Conservation (phyloP, 2,888 invertebrate species). For the Leptopilina myrica region DNA sequence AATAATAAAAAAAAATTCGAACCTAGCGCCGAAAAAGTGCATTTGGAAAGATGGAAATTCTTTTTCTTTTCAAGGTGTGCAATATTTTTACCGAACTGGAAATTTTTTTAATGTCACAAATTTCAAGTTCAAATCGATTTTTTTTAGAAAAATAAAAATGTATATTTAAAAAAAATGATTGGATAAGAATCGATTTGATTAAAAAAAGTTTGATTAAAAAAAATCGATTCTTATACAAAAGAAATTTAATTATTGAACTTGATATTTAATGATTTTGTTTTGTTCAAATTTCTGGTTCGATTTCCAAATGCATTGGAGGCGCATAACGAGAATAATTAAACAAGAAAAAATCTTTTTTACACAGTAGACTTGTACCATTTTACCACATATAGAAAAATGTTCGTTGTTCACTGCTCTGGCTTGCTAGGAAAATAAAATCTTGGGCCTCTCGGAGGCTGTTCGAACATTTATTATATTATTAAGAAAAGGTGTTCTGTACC, state of each 20-base stretch:
- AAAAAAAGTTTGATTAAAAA: constrained; percentile 44
- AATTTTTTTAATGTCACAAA: not conserved
- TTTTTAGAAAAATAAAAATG: too few species aligned
- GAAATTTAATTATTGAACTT: constrained; percentile 1
- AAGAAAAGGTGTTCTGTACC: constrained; percentile 42
- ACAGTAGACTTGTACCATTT: constrained; percentile 69
- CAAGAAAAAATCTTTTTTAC: constrained; percentile 64
- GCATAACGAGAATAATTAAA: constrained; percentile 40
- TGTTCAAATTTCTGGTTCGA: not conserved
- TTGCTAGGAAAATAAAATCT: constrained; percentile 66
- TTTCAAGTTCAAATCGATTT: too few species aligned
- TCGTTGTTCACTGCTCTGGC: constrained; percentile 73
- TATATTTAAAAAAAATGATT: too few species aligned
- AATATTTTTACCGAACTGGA: constrained; percentile 20
- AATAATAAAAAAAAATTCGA: not conserved
- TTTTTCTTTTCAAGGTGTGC: constrained; percentile 18
- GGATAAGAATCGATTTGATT: not conserved
- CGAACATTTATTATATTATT: constrained; percentile 53
- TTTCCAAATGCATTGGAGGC: constrained; percentile 34
- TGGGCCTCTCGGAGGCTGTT: constrained; percentile 66
- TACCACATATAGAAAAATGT: constrained; percentile 68
- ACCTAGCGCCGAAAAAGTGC: constrained; percentile 23
- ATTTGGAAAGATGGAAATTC: constrained; percentile 12
- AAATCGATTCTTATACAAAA: constrained; percentile 2
- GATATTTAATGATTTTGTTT: not conserved